These are phyloP conservation scores for Musca domestica DNA, from an alignment of 1,140 invertebrate species.

Conservation along the genomic window DNA sequence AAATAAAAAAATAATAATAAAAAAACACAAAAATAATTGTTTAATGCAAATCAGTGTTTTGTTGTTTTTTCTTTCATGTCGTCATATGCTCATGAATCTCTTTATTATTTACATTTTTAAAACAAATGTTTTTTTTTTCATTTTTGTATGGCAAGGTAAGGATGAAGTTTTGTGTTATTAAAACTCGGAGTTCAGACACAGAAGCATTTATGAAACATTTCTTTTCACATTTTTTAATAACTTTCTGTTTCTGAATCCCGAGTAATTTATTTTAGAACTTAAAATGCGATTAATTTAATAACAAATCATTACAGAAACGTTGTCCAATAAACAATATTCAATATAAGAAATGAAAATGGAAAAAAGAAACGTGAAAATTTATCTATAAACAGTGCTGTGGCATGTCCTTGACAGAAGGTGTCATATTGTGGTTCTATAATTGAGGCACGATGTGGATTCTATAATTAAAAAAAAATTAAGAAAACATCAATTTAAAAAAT, in stretches of 20 bases:
- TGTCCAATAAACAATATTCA: conserved; percentile 86
- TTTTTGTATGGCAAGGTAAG: neutral
- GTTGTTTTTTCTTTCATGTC: neutral
- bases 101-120: conserved; percentile 43
- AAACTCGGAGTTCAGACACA: no score
- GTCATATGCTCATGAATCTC: neutral
- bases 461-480: neutral
- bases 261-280: no score
- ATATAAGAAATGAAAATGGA: conserved; percentile 81
- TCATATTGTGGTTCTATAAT: conserved; percentile 70
- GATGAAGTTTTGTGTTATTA: no score
- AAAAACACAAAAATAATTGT: neutral
- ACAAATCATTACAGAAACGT: conserved; percentile 66
- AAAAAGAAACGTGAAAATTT: conserved; percentile 84
- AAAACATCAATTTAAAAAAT: neutral
- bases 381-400: conserved; percentile 82
- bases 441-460: conserved; percentile 56
- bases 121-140: conserved; percentile 39
- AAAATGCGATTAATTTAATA: neutral
- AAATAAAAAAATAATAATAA: conserved; percentile 9
- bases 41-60: conserved; percentile 25
- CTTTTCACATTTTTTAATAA: no score
- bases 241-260: no score
- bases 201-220: no score
- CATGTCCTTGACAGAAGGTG: conserved; percentile 79